Percentiles rank a stretch among this genome's conserved stretches.
Conservation (phyloP, 2,888 invertebrate species). For the Ectemnius lituratus region DNA sequence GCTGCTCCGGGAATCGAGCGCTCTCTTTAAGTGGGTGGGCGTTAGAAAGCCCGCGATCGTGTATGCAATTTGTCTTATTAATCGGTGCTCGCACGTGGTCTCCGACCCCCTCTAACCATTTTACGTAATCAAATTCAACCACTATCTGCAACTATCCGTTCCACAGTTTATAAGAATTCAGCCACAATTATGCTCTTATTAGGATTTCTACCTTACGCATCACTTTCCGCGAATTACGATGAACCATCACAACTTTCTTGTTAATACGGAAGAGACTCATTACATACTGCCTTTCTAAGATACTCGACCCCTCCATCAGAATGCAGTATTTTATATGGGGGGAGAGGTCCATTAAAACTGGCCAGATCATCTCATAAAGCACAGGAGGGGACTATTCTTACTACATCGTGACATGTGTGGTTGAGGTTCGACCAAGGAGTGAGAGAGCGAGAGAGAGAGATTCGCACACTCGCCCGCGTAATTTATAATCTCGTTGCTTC, state of each 20-base stretch:
- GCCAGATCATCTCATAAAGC: too few relatives aligned
- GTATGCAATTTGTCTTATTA: conserved; percentile 51
- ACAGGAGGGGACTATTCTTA: too few relatives aligned
- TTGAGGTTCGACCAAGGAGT: too few relatives aligned
- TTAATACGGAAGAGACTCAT: conserved; percentile 4
- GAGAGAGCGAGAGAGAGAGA: neutral
- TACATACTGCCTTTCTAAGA: too few relatives aligned
- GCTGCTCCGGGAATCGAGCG: conserved; percentile 15
- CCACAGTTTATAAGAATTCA: neutral
- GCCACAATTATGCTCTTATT: conserved; percentile 14
- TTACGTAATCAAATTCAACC: conserved; percentile 36
- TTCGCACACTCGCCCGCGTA: conserved; percentile 34
- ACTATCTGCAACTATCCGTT: conserved; percentile 20
- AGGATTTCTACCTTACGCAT: neutral
- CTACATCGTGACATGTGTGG: too few relatives aligned
- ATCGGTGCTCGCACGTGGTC: conserved; percentile 24
- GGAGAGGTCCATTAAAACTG: too few relatives aligned
- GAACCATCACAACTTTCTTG: conserved; percentile 5
- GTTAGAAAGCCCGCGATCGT: conserved; percentile 61
- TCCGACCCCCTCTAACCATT: conserved; percentile 47
- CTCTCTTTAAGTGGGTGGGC: conserved; percentile 57
- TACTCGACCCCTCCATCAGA: too few relatives aligned
- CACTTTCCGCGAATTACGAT: too few relatives aligned
- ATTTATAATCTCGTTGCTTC: conserved; percentile 50
- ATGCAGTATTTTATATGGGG: too few relatives aligned